A percentile compares a stretch with the other conserved stretches of the same genome.
These are phyloP conservation scores for Phaonia tiefii DNA, from an alignment of 2,888 invertebrate species.

Conservation along the genomic window DNA sequence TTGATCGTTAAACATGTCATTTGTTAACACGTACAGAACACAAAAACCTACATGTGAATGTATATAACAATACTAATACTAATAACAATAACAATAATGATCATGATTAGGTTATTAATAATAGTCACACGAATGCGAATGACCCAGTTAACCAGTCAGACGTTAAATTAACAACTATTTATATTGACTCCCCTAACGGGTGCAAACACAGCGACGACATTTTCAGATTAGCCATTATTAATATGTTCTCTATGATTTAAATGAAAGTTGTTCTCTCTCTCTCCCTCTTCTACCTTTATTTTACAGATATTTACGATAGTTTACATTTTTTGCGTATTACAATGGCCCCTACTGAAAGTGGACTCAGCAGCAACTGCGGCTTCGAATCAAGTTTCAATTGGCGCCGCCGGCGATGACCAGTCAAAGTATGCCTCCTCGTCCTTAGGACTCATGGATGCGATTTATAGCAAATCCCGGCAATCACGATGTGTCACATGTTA, in stretches of 20 bases:
- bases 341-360: conserved; percentile 44
- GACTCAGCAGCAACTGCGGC: conserved; percentile 35
- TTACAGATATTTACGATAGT: conserved; percentile 52
- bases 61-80: neutral
- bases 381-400: conserved; percentile 30
- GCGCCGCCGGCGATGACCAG: conserved; percentile 27
- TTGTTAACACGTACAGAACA: neutral
- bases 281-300: neutral
- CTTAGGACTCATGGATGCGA: conserved; percentile 70
- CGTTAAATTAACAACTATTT: conserved; percentile 33
- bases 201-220: conserved; percentile 36
- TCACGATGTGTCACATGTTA: conserved; percentile 79
- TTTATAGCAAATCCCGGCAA: conserved; percentile 76
- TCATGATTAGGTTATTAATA: too few species aligned
- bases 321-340: conserved; percentile 55
- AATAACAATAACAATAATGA: too few species aligned
- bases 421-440: conserved; percentile 34
- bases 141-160: conserved; percentile 51
- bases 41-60: neutral
- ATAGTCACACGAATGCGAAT: neutral
- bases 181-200: neutral
- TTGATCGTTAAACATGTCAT: too few species aligned
- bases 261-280: neutral
- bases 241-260: too few species aligned
- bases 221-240: too few species aligned